Base-by-base conservation (phyloP, 2,797 vertebrate genomes). In the Rhadinocentrus ornatus region DNA sequence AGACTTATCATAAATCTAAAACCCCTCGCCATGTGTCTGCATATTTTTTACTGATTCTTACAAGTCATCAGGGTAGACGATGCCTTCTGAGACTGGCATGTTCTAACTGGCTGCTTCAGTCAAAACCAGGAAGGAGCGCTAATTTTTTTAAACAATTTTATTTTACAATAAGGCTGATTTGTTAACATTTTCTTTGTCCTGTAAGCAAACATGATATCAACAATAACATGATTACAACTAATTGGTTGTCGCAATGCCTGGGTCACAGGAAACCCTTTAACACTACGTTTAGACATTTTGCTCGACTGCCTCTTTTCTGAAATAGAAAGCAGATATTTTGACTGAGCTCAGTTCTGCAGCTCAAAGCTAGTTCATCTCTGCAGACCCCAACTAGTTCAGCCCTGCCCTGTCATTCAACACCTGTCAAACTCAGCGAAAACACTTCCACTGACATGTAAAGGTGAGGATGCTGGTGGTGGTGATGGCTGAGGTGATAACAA, bases 151-250 rank as follows among this genome's bases (percentile, higher is more conserved):
- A 32, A 32, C 31, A 32, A 32, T 32, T 32, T 32, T 80, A 83
- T 81, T 82, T 69, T 75, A 75, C 52, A 54, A 80, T 80, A 69
- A 66, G 71, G 71, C 74, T 82, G 86, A 91, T 86, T 88, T 89
- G 84, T 91, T 88, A 89, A 91, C 80, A 73, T 52, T 62, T 78
- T 87, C 84, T 91, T 91, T 91, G 90, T 90, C 87, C 90, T 82
- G 87, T 90, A 89, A 58, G 84, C 85, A 83, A n/a, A 60, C 10
- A 68, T 90, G 86, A 88, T 88, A 84, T 89, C 89, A 81, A 56
- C 73, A 6, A 70, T 91, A 89, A 91, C 89, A 86, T 91, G 89
- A 93, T 93, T 89, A 82, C 82, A 80, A 85, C 88, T 93, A 92
- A 93, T 93, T 20, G 88, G 91, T 86, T 89, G 89, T 89, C 72